Percentiles rank a stretch among this genome's conserved stretches.
phyloP scores from a whole-genome alignment of 2,888 invertebrate species.

The Escarpia spicata region DNA sequence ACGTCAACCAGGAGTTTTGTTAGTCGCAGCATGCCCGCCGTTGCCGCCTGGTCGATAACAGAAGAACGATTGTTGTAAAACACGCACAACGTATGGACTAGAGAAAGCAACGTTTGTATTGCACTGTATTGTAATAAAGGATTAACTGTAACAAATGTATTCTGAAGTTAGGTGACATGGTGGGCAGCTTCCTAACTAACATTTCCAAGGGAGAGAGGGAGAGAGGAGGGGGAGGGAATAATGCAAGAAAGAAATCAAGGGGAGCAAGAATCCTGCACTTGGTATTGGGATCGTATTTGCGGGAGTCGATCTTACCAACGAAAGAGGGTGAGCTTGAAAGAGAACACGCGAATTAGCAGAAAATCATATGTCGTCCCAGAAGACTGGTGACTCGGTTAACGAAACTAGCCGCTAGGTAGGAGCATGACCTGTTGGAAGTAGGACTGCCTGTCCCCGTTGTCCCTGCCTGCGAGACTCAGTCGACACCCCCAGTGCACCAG shows the following conservation, averaged over 20 bases:
- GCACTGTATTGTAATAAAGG: background rate
- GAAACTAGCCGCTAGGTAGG: background rate
- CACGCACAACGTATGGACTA: background rate
- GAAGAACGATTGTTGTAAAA: background rate
- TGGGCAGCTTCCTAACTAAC: too few relatives aligned
- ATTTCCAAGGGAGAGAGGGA: too few relatives aligned
- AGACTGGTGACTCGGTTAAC: background rate
- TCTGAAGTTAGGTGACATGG: background rate
- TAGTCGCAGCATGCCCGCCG: slow-evolving; percentile 51
- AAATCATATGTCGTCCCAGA: background rate
- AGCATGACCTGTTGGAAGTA: slow-evolving; percentile 21
- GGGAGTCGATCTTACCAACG: too few relatives aligned
- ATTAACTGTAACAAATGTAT: background rate
- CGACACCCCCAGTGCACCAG: slow-evolving; percentile 56
- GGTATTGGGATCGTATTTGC: too few relatives aligned
- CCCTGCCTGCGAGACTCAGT: slow-evolving; percentile 31
- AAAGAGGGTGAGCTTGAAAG: too few relatives aligned
- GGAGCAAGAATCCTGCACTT: background rate
- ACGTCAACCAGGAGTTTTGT: slow-evolving; percentile 51
- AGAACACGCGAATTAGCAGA: background rate
- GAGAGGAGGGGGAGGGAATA: too few relatives aligned
- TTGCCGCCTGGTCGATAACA: slow-evolving; percentile 30
- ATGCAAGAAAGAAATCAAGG: background rate
- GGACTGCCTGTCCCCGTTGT: slow-evolving; percentile 14
- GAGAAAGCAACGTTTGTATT: too few relatives aligned